Conservation (phyloP, 2,888 invertebrate genomes). For the Prosapia bicincta region DNA sequence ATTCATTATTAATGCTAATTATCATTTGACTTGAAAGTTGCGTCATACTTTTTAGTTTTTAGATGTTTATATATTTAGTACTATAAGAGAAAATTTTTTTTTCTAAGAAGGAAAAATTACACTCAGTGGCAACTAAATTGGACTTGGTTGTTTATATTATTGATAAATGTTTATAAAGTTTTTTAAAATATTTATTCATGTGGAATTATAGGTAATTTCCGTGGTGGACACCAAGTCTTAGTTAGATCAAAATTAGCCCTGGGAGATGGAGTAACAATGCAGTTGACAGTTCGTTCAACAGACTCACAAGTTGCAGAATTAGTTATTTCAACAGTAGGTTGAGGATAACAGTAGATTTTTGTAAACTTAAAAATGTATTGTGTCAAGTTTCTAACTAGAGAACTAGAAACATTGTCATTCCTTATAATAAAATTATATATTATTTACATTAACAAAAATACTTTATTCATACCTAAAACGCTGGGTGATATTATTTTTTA, state of each 20-base stretch:
- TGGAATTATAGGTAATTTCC: slow-evolving; percentile 66
- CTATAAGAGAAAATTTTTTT: too few species aligned
- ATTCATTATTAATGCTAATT: too few species aligned
- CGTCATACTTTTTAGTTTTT: too few species aligned
- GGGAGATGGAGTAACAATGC: slow-evolving; percentile 83
- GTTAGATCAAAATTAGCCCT: slow-evolving; percentile 80
- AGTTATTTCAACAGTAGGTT: slow-evolving; percentile 81
- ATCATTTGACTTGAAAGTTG: too few species aligned
- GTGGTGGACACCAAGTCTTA: slow-evolving; percentile 87
- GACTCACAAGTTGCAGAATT: slow-evolving; percentile 84
- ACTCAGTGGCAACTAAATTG: too few species aligned
- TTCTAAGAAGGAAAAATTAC: too few species aligned
- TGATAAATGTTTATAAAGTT: too few species aligned
- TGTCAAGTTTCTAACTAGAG: neutral
- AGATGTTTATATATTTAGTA: too few species aligned
- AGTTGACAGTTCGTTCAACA: slow-evolving; percentile 83
- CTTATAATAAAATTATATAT: neutral
- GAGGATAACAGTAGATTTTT: slow-evolving; percentile 41
- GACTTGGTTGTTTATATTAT: too few species aligned
- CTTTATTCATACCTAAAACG: too few species aligned
- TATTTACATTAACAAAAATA: neutral
- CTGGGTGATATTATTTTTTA: too few species aligned
- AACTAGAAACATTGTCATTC: neutral
- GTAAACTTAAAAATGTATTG: neutral
- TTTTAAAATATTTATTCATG: too few species aligned